A percentile compares a stretch with the other conserved stretches of the same genome.
Evolutionary conservation across 2,888 invertebrate genomes (phyloP).

Genomic region (Dromius quadrimaculatus): DNA sequence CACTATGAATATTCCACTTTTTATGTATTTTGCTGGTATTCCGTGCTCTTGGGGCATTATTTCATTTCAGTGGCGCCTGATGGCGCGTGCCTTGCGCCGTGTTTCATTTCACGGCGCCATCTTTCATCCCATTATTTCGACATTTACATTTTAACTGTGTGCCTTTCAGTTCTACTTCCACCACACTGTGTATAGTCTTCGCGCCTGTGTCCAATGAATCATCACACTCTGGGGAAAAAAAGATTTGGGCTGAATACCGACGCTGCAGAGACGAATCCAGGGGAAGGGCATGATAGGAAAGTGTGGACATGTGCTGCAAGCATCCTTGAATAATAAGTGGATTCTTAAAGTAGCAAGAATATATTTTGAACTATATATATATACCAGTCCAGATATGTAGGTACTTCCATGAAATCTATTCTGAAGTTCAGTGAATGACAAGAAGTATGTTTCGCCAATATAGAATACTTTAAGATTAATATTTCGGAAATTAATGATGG

Average conservation of each 20-base stretch:
- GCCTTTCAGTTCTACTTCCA: constrained; percentile 18
- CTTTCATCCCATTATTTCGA: constrained; percentile 65
- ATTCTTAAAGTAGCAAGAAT: no score
- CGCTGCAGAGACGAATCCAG: background rate
- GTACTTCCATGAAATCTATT: no score
- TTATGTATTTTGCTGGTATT: no score
- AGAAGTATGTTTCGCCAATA: no score
- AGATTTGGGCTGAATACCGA: constrained; percentile 38
- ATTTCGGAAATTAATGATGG: no score
- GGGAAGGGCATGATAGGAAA: background rate
- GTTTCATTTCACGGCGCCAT: constrained; percentile 65
- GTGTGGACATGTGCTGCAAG: constrained; percentile 3
- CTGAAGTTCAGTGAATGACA: no score
- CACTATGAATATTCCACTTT: no score
- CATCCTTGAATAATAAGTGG: background rate
- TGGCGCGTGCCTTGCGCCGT: constrained; percentile 19
- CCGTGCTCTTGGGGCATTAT: no score
- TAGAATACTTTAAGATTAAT: no score
- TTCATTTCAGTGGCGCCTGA: no score
- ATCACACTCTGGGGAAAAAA: constrained; percentile 44
- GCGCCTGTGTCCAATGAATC: constrained; percentile 53
- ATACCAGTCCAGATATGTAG: no score
- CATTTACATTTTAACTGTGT: constrained; percentile 63
- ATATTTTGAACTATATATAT: no score
- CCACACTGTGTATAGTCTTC: background rate